Evolutionary conservation across 2,797 vertebrate species (phyloP).

Genomic region (Phalloptychus januarius): DNA sequence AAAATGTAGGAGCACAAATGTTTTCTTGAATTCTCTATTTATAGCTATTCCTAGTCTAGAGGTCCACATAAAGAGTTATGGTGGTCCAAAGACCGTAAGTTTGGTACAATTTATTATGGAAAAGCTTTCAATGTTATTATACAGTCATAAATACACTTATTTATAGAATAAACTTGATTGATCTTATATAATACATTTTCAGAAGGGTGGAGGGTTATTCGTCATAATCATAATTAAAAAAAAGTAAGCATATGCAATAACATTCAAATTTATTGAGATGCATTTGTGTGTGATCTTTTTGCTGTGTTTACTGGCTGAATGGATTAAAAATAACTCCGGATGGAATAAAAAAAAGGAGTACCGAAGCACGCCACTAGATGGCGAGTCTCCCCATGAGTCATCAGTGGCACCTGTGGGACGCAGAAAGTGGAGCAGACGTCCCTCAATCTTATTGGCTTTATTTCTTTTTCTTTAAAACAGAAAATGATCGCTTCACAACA

Average conservation of each 20-base stretch:
- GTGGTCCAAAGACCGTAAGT: too few relatives aligned
- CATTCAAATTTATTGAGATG: background rate
- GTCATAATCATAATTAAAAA: background rate
- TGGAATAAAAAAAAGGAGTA: conserved; percentile 45
- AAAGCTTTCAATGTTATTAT: background rate
- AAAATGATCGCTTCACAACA: conserved; percentile 88
- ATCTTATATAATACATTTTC: background rate
- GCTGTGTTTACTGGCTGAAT: background rate
- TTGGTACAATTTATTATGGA: background rate
- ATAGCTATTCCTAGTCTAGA: too few relatives aligned
- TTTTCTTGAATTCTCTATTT: too few relatives aligned
- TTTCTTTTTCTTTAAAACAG: conserved; percentile 91
- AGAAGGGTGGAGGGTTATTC: background rate
- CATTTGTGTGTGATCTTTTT: background rate
- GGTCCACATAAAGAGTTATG: too few relatives aligned
- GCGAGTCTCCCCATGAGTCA: conserved; percentile 74
- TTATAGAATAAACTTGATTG: background rate
- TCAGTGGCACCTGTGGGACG: conserved; percentile 61
- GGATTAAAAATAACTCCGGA: conserved; percentile 23
- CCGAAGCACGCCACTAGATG: conserved; percentile 39
- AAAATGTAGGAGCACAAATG: too few relatives aligned
- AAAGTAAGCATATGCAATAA: background rate
- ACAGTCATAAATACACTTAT: background rate
- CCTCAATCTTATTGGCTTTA: conserved; percentile 77
- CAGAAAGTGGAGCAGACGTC: conserved; percentile 31